Evolutionary conservation across 2,888 invertebrate genomes (phyloP), one percentile per base, ranked within the genome.

Genomic region (Cosmorhoe ocellata): DNA sequence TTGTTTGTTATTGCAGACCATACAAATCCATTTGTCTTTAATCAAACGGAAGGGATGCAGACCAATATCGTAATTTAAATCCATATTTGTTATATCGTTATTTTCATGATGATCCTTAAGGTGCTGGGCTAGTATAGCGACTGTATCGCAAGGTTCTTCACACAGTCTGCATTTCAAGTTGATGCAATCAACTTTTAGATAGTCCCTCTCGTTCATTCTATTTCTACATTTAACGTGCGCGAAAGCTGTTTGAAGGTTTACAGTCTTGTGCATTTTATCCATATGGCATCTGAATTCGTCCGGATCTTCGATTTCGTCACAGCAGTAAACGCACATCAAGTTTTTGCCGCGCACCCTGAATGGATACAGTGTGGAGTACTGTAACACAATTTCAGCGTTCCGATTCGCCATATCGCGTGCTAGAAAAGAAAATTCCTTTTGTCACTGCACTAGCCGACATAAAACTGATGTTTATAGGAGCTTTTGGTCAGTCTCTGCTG

Each of bases 241-340:
- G 40, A 87, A 83, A 0, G 87, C 86, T 0, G 77, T 81, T 6
- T 73, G 69, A 2, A 84, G 56, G 10, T 74, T 79, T 55, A 80
- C 81, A 2, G 63, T 59, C 54, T 68, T 56, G 54, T 88, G 88
- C 4, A 60, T 62, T 0, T 69, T 65, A 40, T 78, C 76, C 56
- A 84, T 66, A 53, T 89, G 89, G 3, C 54, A 53, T 39, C 87
- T 77, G 59, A 77, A 87, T 8, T 66, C 63, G 4, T 64, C 64
- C 0, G 86, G 85, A 9, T 83, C 79, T 13, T 73, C 70, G 51
- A 72, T 81, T 22, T 75, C 70, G 30, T 88, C 86, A 56, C 77
- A 73, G 74, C 89, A 89, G 73, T 83, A 89, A 56, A 87, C 86
- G 63, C 89, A 89, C 47, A 81, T 69, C 61, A 87, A 66, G 9